These are phyloP conservation scores for Brachionus asplanchnoidis DNA, from an alignment of 1,140 invertebrate genomes.

Conservation along the genomic window DNA sequence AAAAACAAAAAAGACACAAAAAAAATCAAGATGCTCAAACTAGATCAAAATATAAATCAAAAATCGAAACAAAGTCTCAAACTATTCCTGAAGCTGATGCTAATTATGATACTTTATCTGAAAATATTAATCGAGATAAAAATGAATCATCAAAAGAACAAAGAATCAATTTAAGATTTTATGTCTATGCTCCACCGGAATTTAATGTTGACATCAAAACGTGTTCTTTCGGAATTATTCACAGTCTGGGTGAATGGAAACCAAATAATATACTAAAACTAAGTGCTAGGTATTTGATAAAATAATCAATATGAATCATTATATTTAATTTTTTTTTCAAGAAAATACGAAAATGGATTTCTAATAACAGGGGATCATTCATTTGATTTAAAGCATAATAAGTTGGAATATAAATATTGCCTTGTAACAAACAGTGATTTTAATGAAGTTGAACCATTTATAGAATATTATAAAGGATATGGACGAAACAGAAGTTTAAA, in stretches of 20 bases:
- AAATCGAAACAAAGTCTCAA: background rate
- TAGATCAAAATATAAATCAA: no score
- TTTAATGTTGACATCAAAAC: background rate
- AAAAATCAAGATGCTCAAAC: background rate
- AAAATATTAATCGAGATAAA: background rate
- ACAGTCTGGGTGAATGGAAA: background rate
- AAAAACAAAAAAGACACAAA: background rate
- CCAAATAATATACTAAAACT: background rate
- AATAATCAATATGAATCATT: background rate
- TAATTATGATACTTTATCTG: no score
- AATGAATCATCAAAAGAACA: background rate
- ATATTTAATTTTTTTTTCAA: background rate
- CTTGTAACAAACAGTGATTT: background rate
- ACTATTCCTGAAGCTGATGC: no score
- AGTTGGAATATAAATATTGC: constrained; percentile 9
- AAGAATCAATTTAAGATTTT: background rate
- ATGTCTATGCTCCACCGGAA: background rate
- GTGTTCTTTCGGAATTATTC: background rate
- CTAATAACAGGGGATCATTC: background rate
- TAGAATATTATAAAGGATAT: background rate
- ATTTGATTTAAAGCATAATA: background rate
- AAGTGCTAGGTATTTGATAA: background rate
- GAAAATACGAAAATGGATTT: background rate
- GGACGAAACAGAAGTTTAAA: background rate
- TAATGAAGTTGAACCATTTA: background rate